phyloP scores from a whole-genome alignment of 2,888 invertebrate species.

The Amorpha juglandis region DNA sequence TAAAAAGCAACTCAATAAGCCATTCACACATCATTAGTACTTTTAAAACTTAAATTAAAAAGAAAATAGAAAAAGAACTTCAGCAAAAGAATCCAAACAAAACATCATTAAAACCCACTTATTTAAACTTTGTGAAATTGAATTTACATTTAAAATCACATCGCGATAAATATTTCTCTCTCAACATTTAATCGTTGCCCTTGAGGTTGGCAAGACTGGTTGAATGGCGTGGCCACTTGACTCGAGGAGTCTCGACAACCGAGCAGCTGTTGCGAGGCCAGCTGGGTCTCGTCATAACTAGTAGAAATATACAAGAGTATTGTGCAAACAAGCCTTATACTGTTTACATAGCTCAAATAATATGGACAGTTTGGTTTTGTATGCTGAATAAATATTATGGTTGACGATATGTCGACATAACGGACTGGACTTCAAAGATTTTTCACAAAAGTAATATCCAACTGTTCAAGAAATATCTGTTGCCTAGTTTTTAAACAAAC shows the following conservation, averaged over 20 bases:
- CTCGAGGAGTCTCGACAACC: conserved; percentile 42
- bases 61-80: not conserved
- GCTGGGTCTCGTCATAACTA: conserved; percentile 37
- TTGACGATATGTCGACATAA: conserved; percentile 14
- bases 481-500: not conserved
- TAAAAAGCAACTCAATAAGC: not conserved
- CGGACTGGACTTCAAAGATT: not conserved
- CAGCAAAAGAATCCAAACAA: not conserved
- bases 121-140: conserved; percentile 20
- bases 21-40: conserved; percentile 7
- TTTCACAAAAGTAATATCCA: not conserved
- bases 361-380: conserved; percentile 36
- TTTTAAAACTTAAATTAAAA: not conserved
- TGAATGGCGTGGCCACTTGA: conserved; percentile 36
- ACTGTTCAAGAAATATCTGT: not conserved
- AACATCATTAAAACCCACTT: conserved; percentile 10
- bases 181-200: conserved; percentile 43
- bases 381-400: conserved; percentile 33
- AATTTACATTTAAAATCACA: conserved; percentile 29
- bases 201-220: conserved; percentile 43
- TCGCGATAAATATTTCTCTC: conserved; percentile 42
- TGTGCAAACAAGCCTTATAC: conserved; percentile 28
- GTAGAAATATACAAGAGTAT: conserved; percentile 30
- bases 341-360: conserved; percentile 26
- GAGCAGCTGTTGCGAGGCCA: conserved; percentile 42